Base-by-base conservation (phyloP, 2,113 vertebrate genomes). In the Tragulus kanchil region DNA sequence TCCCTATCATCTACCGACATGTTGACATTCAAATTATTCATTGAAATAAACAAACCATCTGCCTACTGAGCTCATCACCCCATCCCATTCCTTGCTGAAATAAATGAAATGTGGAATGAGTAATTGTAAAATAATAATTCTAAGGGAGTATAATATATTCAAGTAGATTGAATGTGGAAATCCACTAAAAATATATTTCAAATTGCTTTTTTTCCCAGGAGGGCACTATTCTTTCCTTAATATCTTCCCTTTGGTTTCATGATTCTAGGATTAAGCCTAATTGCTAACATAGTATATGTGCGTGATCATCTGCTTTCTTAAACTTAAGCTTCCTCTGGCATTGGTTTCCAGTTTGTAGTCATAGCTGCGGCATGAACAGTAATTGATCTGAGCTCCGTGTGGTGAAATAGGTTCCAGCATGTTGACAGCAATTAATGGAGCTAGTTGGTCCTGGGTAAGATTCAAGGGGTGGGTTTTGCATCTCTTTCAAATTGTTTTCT, bases 11-110 rank as follows among this genome's bases (percentile, higher is more conserved):
- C 81, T 69, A 82, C 52, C 50, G 45, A 85, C 58, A 64, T 77
- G 84, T 78, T 96, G 79, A 93, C 94, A 94, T 93, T 93, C 84
- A 71, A 71, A 85, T 93, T 85, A 95, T 78, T 97, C 89, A 92
- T 15, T 69, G 48, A 92, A 92, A 85, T 91, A 56, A 89, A 86
- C 54, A 97, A 91, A 88, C 69, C 77, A 54, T 90, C 84, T 96
- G 90, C 67, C 59, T 62, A 42, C 77, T 97, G 96, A 95, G 75
- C 81, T 96, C 89, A 92, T 93, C 4, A 0, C n/a, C 89, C 54
- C 92, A 94, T 84, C 52, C 84, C 67, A 26, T 93, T 95, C 75
- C 96, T 75, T 90, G 84, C 6, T 69, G 65, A 90, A 97, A 96
- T 79, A 95, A 92, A 94, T 93, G 56, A 93, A 95, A 93, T 50